phyloP scores from a whole-genome alignment of 2,888 invertebrate species.

The Hypolimnas misippus region DNA sequence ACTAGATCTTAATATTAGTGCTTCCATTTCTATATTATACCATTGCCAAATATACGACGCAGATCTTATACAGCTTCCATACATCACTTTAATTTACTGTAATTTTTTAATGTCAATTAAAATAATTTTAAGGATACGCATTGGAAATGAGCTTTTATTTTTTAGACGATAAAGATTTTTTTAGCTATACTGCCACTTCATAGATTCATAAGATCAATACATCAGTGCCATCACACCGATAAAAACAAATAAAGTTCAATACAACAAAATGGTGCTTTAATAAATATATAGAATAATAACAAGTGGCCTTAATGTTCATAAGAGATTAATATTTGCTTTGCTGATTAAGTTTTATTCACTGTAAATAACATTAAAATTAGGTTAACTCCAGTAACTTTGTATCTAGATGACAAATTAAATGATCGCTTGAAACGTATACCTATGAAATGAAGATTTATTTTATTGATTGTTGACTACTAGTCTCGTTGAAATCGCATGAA shows the following conservation, averaged over 20 bases:
- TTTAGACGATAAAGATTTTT: slow-evolving; percentile 24
- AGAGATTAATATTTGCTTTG: slow-evolving; percentile 47
- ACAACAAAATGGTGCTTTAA: slow-evolving; percentile 58
- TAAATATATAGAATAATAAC: slow-evolving; percentile 48
- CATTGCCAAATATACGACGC: slow-evolving; percentile 61
- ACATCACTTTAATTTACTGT: slow-evolving; percentile 52
- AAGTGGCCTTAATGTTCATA: slow-evolving; percentile 68
- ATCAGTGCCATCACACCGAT: slow-evolving; percentile 49
- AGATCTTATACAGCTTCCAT: slow-evolving; percentile 49
- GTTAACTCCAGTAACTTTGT: slow-evolving; percentile 52
- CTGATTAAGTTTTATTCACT: slow-evolving; percentile 59
- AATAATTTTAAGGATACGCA: slow-evolving; percentile 42
- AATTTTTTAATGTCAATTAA: slow-evolving; percentile 40
- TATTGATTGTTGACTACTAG: slow-evolving; percentile 68
- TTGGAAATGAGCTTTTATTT: slow-evolving; percentile 45
- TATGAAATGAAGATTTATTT: slow-evolving; percentile 61
- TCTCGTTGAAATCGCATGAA: slow-evolving; percentile 74
- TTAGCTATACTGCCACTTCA: slow-evolving; percentile 32
- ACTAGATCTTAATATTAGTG: slow-evolving; percentile 56
- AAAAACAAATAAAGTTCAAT: slow-evolving; percentile 20
- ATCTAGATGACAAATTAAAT: slow-evolving; percentile 23
- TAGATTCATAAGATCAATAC: slow-evolving; percentile 32
- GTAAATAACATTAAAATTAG: slow-evolving; percentile 69
- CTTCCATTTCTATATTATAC: slow-evolving; percentile 62
- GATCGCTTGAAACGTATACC: slow-evolving; percentile 51